Percentiles rank a stretch among this genome's conserved stretches.
Conservation (phyloP, 2,797 vertebrate species). For the Peromyscus aztecus region DNA sequence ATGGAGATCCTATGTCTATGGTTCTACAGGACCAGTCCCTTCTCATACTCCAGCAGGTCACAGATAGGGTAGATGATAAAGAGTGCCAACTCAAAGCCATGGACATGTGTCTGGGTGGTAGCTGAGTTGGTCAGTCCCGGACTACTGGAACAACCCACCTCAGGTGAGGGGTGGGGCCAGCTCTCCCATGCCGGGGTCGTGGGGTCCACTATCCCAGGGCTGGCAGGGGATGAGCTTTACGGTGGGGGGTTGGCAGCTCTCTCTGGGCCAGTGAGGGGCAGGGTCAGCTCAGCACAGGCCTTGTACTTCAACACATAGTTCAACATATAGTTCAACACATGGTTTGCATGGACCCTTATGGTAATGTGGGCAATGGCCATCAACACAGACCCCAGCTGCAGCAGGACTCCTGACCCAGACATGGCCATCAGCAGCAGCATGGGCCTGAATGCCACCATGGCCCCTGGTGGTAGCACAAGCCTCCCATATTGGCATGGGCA, state of each 20-base stretch:
- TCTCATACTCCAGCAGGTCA: not conserved
- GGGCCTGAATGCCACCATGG: not conserved
- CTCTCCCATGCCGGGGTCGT: not conserved
- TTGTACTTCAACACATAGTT: not conserved
- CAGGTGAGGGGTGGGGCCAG: not conserved
- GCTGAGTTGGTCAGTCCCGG: not conserved
- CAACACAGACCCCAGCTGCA: not conserved
- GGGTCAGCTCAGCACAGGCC: not conserved
- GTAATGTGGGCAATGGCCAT: not conserved
- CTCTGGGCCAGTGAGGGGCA: not conserved
- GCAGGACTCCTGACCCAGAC: not conserved
- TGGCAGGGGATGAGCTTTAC: not conserved
- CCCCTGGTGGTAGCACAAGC: not conserved
- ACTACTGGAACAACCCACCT: not conserved
- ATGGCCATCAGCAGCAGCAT: not conserved
- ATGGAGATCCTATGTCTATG: no score
- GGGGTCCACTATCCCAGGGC: not conserved
- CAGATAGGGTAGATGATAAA: not conserved
- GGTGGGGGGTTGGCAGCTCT: not conserved
- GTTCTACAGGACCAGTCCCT: not conserved
- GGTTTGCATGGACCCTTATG: not conserved
- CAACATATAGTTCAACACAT: not conserved
- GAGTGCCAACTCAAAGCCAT: not conserved
- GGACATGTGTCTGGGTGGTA: not conserved
- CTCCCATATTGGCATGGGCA: not conserved